phyloP scores from a whole-genome alignment of 2,888 invertebrate species.

The Magallana nippona region DNA sequence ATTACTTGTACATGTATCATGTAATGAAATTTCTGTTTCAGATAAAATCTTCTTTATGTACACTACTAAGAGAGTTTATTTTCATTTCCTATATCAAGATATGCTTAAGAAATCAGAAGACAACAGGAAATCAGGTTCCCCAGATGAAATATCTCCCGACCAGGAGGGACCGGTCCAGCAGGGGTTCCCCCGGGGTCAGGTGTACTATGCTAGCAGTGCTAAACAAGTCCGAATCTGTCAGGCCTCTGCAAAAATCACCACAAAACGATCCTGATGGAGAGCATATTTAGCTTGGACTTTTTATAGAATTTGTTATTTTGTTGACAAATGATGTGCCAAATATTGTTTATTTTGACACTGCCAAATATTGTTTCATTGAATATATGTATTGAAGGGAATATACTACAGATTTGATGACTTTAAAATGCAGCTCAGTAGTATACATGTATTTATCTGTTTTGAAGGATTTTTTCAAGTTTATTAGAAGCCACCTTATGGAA shows the following conservation, averaged over 20 bases:
- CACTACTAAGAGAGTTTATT: no score
- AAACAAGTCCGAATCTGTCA: slow-evolving; percentile 93
- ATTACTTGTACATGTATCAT: no score
- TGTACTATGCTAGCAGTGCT: slow-evolving; percentile 95
- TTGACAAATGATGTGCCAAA: neutral
- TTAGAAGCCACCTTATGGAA: no score
- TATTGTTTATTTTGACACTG: slow-evolving; percentile 2
- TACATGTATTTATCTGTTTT: no score
- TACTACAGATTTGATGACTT: no score
- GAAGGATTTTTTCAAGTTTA: no score
- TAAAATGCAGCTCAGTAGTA: no score
- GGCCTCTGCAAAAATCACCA: slow-evolving; percentile 58
- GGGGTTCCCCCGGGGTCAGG: slow-evolving; percentile 88
- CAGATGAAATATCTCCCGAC: slow-evolving; percentile 43
- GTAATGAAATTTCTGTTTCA: no score
- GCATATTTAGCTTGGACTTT: neutral
- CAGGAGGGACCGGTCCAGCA: slow-evolving; percentile 50
- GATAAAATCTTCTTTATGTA: no score
- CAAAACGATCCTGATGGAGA: neutral
- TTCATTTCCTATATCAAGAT: slow-evolving; percentile 44
- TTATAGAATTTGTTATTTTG: neutral
- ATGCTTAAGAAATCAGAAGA: slow-evolving; percentile 50
- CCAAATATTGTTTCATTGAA: neutral
- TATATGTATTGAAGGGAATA: no score
- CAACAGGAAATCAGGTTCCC: slow-evolving; percentile 7